phyloP scores from a whole-genome alignment of 1,140 invertebrate species.

The Zaprionus inermis region DNA sequence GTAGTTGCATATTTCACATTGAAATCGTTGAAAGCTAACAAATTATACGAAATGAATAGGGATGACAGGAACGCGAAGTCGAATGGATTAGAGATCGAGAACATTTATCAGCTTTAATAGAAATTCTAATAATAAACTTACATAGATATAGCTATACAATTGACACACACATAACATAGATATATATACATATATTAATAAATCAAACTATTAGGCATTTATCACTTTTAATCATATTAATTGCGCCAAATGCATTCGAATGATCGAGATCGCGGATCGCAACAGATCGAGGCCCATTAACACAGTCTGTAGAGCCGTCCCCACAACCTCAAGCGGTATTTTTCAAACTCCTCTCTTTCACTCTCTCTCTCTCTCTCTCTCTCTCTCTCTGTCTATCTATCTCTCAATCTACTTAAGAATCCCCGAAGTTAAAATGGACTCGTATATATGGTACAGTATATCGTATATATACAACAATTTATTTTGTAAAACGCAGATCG shows the following conservation, averaged over 20 bases:
- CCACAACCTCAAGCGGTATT: slow-evolving; percentile 15
- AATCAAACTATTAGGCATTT: slow-evolving; percentile 76
- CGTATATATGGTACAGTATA: neutral
- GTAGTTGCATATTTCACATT: slow-evolving; percentile 77
- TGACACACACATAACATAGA: slow-evolving; percentile 35
- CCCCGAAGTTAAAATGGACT: neutral
- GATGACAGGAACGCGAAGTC: neutral
- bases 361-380: neutral
- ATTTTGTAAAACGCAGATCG: slow-evolving; percentile 23
- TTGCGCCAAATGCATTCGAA: slow-evolving; percentile 20
- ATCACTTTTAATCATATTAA: slow-evolving; percentile 54
- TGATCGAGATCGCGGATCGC: slow-evolving; percentile 7
- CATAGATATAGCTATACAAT: slow-evolving; percentile 63
- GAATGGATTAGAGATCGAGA: slow-evolving; percentile 50
- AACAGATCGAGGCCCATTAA: slow-evolving; percentile 18
- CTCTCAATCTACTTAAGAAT: neutral
- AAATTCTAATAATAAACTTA: slow-evolving; percentile 67
- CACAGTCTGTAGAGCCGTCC: slow-evolving; percentile 27
- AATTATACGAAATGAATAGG: slow-evolving; percentile 73
- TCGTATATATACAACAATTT: slow-evolving; percentile 14
- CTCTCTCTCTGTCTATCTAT: neutral
- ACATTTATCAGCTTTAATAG: slow-evolving; percentile 82
- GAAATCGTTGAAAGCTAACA: slow-evolving; percentile 68
- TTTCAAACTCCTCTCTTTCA: neutral
- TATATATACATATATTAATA: slow-evolving; percentile 32